Base-by-base conservation (phyloP, 2,888 invertebrate species). In the Tryphoninae sp. region DNA sequence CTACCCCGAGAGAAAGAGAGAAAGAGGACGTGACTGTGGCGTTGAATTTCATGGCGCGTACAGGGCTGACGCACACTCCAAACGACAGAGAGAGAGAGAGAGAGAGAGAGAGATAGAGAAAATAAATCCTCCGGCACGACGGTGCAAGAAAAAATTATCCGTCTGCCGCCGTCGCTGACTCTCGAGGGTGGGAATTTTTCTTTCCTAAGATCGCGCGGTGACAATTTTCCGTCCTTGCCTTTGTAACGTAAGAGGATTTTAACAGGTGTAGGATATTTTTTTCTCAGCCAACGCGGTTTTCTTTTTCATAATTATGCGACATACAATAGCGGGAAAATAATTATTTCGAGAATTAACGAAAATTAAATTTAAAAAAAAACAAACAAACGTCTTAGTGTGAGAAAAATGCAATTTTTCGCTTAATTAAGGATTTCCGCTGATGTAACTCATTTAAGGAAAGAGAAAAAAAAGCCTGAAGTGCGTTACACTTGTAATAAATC, bases 181-280 rank as follows among this genome's bases (percentile, higher is more conserved):
- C 59, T 59, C 69, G 51, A 72, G 81, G 81, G 74, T 81, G 81
- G 51, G 78, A 71, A 81, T 55, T 71, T 75, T 78, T 53, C 33
- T 59, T 73, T 49, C 53, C 59, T 33, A 33, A 23, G 22, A 67
- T 9, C 51, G 65, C 64, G 75, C 33, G 33, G 65, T 75, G 74
- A 23, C 11, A 11, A 33, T 45, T 53, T 3, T 73, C 40, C 13
- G 26, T 33, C 45, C n/a, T 33, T 58, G 65, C 26, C 33, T 40
- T 11, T 23, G 51, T 13, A 53, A 53, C 53, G 19, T 53, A 13
- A 53, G n/a, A 19, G 11, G 49, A 13, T 49, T 49, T 49, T 23
- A 58, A 58, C 75, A 75, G 75, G 75, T 75, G 58, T 42, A 45
- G 58, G 45, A 13, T 8, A 53, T 65, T 65, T 75, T 65, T 58